phyloP scores from a whole-genome alignment of 2,888 invertebrate species.

The Mactromeris polynyma region DNA sequence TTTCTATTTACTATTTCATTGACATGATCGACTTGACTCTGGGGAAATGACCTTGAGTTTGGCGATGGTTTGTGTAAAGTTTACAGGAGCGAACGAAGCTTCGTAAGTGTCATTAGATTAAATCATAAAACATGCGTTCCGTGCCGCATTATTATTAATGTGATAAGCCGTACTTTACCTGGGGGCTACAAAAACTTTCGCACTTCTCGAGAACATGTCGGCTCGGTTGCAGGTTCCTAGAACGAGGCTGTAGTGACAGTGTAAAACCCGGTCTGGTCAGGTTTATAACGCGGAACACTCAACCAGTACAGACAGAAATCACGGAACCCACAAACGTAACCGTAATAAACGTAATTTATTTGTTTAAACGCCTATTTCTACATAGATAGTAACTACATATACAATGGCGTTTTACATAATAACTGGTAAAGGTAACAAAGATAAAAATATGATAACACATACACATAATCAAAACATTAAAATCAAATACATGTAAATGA shows the following conservation, averaged over 20 bases:
- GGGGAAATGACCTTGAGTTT: constrained; percentile 20
- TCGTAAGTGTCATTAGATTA: background rate
- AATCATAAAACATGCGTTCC: background rate
- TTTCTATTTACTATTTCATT: too few relatives aligned
- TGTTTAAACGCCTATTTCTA: too few relatives aligned
- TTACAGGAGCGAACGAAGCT: background rate
- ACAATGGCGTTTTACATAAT: too few relatives aligned
- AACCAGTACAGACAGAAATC: too few relatives aligned
- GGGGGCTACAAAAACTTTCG: constrained; percentile 78
- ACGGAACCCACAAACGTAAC: too few relatives aligned
- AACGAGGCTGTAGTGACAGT: constrained; percentile 71
- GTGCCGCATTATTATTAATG: background rate
- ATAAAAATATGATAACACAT: too few relatives aligned
- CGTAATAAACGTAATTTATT: too few relatives aligned
- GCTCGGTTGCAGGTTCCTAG: constrained; percentile 71
- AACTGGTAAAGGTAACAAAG: too few relatives aligned
- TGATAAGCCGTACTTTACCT: constrained; percentile 70
- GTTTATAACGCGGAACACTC: background rate
- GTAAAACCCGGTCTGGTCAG: background rate
- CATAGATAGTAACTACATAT: too few relatives aligned
- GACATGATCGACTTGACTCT: too few relatives aligned
- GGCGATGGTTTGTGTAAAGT: background rate
- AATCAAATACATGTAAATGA: too few relatives aligned
- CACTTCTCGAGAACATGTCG: constrained; percentile 83
- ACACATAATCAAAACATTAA: too few relatives aligned